Base-by-base conservation (phyloP, 2,888 invertebrate genomes). In the Adela reaumurella region DNA sequence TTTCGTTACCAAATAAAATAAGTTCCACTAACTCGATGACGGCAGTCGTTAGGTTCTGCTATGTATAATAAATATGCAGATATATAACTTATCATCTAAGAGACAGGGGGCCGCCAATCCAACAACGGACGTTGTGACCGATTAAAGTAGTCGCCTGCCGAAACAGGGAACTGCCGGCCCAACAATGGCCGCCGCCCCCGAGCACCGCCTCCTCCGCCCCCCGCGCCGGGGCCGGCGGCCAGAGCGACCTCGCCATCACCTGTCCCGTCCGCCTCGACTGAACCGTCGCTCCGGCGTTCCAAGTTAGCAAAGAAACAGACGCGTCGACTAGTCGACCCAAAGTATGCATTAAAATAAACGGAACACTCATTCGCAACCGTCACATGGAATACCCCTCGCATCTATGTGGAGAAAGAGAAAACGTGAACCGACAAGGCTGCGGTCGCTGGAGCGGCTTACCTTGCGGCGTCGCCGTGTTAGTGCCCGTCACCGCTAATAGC, bases 131-230 rank as follows among this genome's bases (percentile, higher is more conserved):
- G 79, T 79, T 79, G 78, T 76, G 79, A 79, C 77, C 59, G 61
- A 51, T 54, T 49, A 55, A n/a, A 20, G 35, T 53, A 56, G 71
- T 72, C 74, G 69, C 70, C 70, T 68, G 68, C 45, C 57, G 52
- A 54, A 64, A 72, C 83, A 83, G 81, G 83, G 83, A 82, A 82
- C 79, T 78, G 81, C 62, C 73, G 78, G 76, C 82, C 82, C 82
- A 81, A 68, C 68, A 68, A 67, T 66, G 53, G 58, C 68, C 55
- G 51, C 58, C 56, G 56, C 67, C 53, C 60, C 61, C 47, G 18
- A 44, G 35, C 47, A 24, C 47, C n/a, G 46, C 49, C 28, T 20
- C 20, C 28, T 28, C 44, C 17, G 53, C 14, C 47, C 19, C 19
- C 4, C 45, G 20, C 45, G 24, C 24, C 11, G 35, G 6, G 11